A percentile compares a stretch with the other conserved stretches of the same genome.
Conservation (phyloP, 2,888 invertebrate species). For the Meiosimyza platycephala region DNA sequence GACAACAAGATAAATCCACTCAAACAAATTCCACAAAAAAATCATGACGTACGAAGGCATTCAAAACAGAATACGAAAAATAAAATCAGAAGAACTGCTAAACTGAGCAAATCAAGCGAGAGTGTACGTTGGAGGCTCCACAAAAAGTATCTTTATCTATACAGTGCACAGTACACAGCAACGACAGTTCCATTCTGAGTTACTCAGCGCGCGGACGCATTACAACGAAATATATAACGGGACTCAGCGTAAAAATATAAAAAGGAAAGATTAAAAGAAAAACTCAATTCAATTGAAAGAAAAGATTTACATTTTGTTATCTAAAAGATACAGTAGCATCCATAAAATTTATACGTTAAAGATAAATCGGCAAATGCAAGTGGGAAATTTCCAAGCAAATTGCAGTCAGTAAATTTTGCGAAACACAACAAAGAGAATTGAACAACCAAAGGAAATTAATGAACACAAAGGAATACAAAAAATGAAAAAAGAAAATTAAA, state of each 20-base stretch:
- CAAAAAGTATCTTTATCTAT: conserved; percentile 46
- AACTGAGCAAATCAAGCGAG: too few species aligned
- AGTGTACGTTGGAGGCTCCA: too few species aligned
- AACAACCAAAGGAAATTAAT: not conserved
- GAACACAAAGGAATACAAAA: not conserved
- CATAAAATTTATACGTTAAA: too few species aligned
- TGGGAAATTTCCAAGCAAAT: not conserved
- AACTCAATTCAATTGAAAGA: conserved; percentile 25
- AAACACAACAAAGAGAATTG: not conserved
- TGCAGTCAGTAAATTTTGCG: not conserved
- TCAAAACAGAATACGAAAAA: not conserved
- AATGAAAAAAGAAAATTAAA: not conserved
- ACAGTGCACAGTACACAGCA: conserved; percentile 45
- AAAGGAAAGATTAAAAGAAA: conserved; percentile 35
- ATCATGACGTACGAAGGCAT: not conserved
- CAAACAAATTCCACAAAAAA: too few species aligned
- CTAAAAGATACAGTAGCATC: not conserved
- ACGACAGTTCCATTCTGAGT: conserved; percentile 54
- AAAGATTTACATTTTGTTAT: not conserved
- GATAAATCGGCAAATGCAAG: too few species aligned
- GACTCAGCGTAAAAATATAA: conserved; percentile 19
- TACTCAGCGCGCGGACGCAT: conserved; percentile 60
- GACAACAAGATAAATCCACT: too few species aligned
- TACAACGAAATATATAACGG: conserved; percentile 32
- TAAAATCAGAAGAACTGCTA: too few species aligned